phyloP scores from a whole-genome alignment of 2,113 vertebrate genomes.

The Scomber scombrus region DNA sequence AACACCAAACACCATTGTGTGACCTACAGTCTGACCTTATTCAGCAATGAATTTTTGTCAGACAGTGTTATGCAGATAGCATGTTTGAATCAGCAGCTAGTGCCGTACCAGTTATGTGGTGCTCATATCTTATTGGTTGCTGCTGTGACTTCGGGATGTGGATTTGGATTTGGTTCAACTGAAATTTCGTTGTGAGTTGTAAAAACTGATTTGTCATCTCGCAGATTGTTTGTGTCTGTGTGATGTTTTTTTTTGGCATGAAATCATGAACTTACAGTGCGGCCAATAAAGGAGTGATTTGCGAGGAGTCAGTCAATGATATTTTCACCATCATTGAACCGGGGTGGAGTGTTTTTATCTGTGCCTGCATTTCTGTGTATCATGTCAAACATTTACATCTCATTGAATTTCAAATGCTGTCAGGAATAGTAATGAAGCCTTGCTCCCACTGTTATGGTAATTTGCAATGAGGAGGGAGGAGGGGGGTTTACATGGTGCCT shows the following conservation, averaged over 20 bases:
- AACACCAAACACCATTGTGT: constrained; percentile 66
- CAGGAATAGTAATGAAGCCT: constrained; percentile 87
- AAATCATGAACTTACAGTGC: constrained; percentile 58
- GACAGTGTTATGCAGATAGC: constrained; percentile 26
- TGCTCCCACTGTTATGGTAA: constrained; percentile 88
- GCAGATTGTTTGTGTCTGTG: constrained; percentile 46
- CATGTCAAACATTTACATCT: constrained; percentile 88
- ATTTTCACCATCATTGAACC: constrained; percentile 84
- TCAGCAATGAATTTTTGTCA: constrained; percentile 51
- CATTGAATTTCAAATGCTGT: constrained; percentile 88
- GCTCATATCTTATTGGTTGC: not conserved
- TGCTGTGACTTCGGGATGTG: constrained; percentile 1
- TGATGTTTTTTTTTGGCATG: constrained; percentile 45
- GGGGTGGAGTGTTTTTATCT: constrained; percentile 80
- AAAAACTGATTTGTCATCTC: constrained; percentile 58
- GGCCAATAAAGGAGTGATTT: constrained; percentile 69
- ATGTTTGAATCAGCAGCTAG: constrained; percentile 23
- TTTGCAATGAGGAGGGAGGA: constrained; percentile 48
- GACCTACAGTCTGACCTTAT: constrained; percentile 76
- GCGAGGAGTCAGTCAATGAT: constrained; percentile 78
- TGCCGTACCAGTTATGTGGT: not conserved
- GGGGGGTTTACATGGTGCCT: constrained; percentile 55
- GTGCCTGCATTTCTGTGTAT: constrained; percentile 82
- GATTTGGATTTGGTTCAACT: not conserved
- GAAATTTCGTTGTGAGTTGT: constrained; percentile 4